A percentile compares a stretch with the other conserved stretches of the same genome.
Conservation (phyloP, 2,888 invertebrate species). For the Gortyna flavago region DNA sequence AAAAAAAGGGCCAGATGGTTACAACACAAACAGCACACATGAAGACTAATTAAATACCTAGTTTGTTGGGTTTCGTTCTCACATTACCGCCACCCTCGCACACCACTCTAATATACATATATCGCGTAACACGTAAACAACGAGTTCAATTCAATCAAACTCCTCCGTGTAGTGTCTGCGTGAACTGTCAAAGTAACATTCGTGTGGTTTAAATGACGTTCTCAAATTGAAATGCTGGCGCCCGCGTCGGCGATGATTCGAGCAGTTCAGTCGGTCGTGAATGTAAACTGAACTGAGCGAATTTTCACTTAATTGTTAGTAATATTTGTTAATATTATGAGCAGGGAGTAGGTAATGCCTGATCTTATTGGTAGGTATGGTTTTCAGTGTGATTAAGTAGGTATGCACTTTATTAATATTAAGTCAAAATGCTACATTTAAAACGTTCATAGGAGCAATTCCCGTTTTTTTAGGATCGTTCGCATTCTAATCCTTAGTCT, state of each 20-base stretch:
- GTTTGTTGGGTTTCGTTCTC: slow-evolving; percentile 52
- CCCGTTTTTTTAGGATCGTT: neutral
- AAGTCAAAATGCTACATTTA: neutral
- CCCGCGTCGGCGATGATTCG: slow-evolving; percentile 66
- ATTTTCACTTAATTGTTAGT: slow-evolving; percentile 72
- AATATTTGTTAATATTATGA: slow-evolving; percentile 56
- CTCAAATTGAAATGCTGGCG: slow-evolving; percentile 79
- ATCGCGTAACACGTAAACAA: slow-evolving; percentile 75
- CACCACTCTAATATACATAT: slow-evolving; percentile 72
- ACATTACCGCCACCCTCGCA: slow-evolving; percentile 54
- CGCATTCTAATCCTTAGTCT: neutral
- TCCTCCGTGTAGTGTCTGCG: slow-evolving; percentile 72
- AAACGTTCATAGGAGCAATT: neutral
- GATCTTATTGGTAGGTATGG: neutral
- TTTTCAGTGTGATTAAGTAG: neutral
- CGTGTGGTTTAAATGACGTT: slow-evolving; percentile 80
- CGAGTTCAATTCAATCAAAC: slow-evolving; percentile 79
- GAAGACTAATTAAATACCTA: slow-evolving; percentile 53
- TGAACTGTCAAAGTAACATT: slow-evolving; percentile 79
- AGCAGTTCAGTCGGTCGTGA: slow-evolving; percentile 72
- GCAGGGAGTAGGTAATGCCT: slow-evolving; percentile 1
- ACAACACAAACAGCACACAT: slow-evolving; percentile 36
- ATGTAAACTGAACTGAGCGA: slow-evolving; percentile 66
- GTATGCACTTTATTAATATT: neutral
- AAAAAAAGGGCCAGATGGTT: slow-evolving; percentile 44